phyloP scores from a whole-genome alignment of 1,140 invertebrate species.

The Drosophila murphyi region DNA sequence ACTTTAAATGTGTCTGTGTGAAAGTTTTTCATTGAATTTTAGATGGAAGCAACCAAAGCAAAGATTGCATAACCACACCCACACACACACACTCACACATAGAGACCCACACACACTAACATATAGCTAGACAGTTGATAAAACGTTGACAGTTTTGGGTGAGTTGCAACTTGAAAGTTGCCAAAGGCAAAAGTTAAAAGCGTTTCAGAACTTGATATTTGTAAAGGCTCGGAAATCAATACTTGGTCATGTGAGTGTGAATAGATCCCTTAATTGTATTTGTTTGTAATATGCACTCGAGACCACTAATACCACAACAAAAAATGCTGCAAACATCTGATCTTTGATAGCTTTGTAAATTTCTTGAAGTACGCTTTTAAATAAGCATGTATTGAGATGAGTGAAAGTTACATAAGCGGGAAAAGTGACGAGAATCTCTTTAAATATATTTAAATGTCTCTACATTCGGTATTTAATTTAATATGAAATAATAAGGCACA shows the following conservation, averaged over 20 bases:
- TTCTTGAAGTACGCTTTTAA: neutral
- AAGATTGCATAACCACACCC: conserved; percentile 56
- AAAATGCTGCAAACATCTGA: neutral
- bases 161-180: conserved; percentile 46
- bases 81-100: conserved; percentile 27
- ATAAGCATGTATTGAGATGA: neutral
- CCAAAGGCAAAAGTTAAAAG: conserved; percentile 51
- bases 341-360: neutral
- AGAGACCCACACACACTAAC: neutral
- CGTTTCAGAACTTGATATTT: conserved; percentile 43
- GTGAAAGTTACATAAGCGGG: too few species aligned
- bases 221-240: conserved; percentile 36
- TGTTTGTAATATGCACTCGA: conserved; percentile 41
- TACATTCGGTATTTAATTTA: conserved; percentile 1
- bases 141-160: conserved; percentile 80
- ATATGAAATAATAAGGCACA: too few species aligned
- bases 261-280: conserved; percentile 56
- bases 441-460: neutral
- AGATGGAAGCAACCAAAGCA: conserved; percentile 33
- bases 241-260: conserved; percentile 42
- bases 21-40: conserved; percentile 82
- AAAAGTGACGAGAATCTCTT: too few species aligned
- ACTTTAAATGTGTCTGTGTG: conserved; percentile 39
- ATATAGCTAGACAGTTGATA: conserved; percentile 58
- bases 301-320: neutral